phyloP scores from a whole-genome alignment of 2,113 vertebrate species.

The Silurus glanis region DNA sequence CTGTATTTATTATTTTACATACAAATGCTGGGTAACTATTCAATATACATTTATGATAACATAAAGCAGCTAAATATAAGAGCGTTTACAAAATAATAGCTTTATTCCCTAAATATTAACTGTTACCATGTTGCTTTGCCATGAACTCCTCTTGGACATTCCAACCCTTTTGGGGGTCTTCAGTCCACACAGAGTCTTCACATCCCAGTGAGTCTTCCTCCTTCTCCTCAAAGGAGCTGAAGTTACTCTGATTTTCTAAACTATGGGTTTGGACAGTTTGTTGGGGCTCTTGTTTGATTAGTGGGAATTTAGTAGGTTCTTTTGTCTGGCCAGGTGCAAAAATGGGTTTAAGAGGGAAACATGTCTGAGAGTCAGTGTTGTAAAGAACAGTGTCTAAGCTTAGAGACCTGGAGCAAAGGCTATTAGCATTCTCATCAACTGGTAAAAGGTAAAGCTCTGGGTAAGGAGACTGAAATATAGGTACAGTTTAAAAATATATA shows the following conservation, averaged over 20 bases:
- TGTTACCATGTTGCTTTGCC: conserved; percentile 57
- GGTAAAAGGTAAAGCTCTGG: conserved; percentile 90
- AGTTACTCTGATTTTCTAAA: conserved; percentile 60
- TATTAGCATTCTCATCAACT: conserved; percentile 69
- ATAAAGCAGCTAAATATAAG: background rate
- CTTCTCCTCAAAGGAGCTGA: conserved; percentile 60
- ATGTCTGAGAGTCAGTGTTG: conserved; percentile 39
- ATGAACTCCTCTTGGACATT: conserved; percentile 41
- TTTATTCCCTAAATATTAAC: background rate
- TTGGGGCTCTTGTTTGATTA: conserved; percentile 64
- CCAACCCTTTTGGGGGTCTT: conserved; percentile 30
- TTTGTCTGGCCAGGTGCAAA: conserved; percentile 61
- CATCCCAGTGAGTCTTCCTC: conserved; percentile 52
- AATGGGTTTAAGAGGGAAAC: conserved; percentile 55
- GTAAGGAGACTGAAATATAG: conserved; percentile 75
- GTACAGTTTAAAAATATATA: conserved; percentile 22
- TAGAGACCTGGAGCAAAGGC: conserved; percentile 68
- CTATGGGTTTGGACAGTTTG: conserved; percentile 57
- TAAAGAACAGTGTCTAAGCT: conserved; percentile 59
- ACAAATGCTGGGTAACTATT: background rate
- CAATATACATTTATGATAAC: background rate
- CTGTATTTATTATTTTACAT: background rate
- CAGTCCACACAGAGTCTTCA: conserved; percentile 48
- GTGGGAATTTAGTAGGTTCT: conserved; percentile 68
- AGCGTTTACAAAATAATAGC: background rate